Evolutionary conservation across 2,888 invertebrate genomes (phyloP), one percentile per base, ranked within the genome.

Genomic region (Drosophila kuntzei): DNA sequence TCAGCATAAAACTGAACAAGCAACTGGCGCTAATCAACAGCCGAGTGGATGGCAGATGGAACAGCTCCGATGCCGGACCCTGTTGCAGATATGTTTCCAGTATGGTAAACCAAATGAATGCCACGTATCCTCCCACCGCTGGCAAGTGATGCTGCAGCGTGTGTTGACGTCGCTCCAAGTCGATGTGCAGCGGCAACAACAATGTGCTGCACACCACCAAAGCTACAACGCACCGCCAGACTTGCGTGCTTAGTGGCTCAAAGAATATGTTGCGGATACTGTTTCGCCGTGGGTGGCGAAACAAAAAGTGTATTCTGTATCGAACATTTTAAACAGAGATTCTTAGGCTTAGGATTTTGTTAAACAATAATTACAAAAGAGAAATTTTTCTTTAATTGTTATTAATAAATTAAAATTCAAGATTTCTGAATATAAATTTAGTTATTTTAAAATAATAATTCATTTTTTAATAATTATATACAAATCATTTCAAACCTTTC

Each of bases 241-340:
- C 92, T 50, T 75, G 47, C 1, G 71, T 63, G 63, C 80, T 83
- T 32, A 91, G 71, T 14, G 91, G 91, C 63, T 91, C 86, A 60
- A 92, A 82, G 73, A 91, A 91, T 41, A 91, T 91, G 62, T 91
- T 91, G 29, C 90, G 89, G 58, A 91, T 89, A 41, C 79, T 74
- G 16, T 72, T 81, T 58, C 71, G 89, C 2, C 89, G 89, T 9
- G 92, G 92, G 78, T 91, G 92, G 1, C 91, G 91, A 25, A 91
- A 89, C 29, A 91, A 51, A 68, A 91, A 91, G 63, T 82, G 83
- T 27, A 91, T 68, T 60, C 91, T 91, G 73, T 5, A 27, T 53
- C 6, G 18, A n/a, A 27, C 12, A 32, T 18, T 11, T 32, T 12
- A 5, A 32, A 5, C 11, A 36, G 12, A 25, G 3, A 25, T n/a